Evolutionary conservation across 2,113 vertebrate species (phyloP), one percentile per base, ranked within the genome.

Genomic region (Galbula dea): DNA sequence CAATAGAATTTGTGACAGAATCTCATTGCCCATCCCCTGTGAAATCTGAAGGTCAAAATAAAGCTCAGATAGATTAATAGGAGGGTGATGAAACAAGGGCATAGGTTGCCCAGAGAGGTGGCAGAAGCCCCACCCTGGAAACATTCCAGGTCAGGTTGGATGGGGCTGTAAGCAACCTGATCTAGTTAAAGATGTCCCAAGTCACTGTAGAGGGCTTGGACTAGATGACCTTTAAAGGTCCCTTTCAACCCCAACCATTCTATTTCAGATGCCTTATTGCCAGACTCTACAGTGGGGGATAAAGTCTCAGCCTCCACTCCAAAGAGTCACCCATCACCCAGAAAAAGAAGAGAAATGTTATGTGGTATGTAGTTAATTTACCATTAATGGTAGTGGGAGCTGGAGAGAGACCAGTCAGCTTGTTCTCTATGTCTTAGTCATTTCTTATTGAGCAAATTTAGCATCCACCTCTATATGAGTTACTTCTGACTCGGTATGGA

Each of bases 401-500:
- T 54, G 41, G 67, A 71, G 32, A 65, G 67, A 77, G 55, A 85
- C 59, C 55, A 80, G 34, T 5, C 24, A 80, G 34, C 74, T 88
- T 88, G 49, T 91, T 88, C n/a, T 43, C 32, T 67, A 7, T 57
- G 21, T 46, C 30, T 93, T 80, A 80, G 71, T 93, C 41, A 94
- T 59, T 90, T 90, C 83, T 86, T 73, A 36, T 9, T 54, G 34
- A 88, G 62, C 29, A 89, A 83, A 93, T 86, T 72, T 86, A 92
- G 34, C 71, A 73, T 34, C 46, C 59, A 51, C 67, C 43, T 92
- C 4, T 2, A 73, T 19, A 2, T 58, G 58, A 87, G 54, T 66
- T 88, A 45, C 81, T 86, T 94, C 77, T 96, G 89, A 92, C 62
- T 89, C 6, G 5, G 19, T 57, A 55, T 71, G 76, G 77, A 94